Evolutionary conservation across 2,797 vertebrate genomes (phyloP), one percentile per base, ranked within the genome.

Genomic region (Sciurus carolinensis): DNA sequence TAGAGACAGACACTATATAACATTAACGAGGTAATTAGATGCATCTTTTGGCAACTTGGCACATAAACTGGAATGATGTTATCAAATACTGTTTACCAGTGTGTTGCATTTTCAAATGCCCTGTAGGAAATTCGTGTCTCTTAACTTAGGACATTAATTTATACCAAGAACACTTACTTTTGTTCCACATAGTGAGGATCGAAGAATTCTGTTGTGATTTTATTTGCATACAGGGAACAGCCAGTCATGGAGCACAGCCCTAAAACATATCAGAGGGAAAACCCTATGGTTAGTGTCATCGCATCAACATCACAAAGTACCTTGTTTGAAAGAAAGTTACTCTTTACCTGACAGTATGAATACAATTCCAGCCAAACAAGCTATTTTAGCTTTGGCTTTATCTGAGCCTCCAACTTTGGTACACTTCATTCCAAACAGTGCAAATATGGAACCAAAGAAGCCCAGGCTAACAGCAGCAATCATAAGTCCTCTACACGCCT

Each of bases 371-470:
- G 99, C 99, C 94, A 99, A 97, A 97, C 99, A 99, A 26, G 99
- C 99, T 91, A 99, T 98, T 95, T 99, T 99, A 82, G 99, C 99
- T 98, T 99, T 99, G 97, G 98, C 99, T 97, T 98, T 98, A 93
- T 99, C 99, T 0, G 99, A 99, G 86, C 99, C 99, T 97, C 99
- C 99, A 0, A 99, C 99, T 98, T 99, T 99, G 83, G 99, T 99
- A 96, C 99, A 99, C 97, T 99, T 99, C 99, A 99, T 99, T 85
- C 99, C 99, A 96, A 99, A 96, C 66, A 99, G 99, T 42, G 99
- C 99, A 95, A 99, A 99, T 90, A 99, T 69, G 1, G 99, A 98
- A 30, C 99, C 99, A 0, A 99, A 99, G 97, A 99, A 99, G 2
- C 99, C 99, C 98, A 99, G 98, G 96, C 99, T 99, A 97, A 99